phyloP scores from a whole-genome alignment of 2,888 invertebrate species.

The Ophion ellenae region DNA sequence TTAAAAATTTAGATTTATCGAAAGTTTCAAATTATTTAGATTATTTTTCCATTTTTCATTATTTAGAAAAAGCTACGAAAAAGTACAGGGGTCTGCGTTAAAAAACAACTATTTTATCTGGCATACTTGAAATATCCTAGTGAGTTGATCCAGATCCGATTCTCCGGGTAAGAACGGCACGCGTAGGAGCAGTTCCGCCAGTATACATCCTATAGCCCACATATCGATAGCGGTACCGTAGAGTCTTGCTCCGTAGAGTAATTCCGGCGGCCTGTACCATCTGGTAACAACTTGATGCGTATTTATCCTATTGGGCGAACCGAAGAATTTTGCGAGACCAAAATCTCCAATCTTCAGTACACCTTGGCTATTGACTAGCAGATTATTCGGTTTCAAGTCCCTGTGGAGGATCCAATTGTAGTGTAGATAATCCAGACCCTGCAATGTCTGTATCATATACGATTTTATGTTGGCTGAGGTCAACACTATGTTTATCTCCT shows the following conservation, averaged over 20 bases:
- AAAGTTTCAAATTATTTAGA: no score
- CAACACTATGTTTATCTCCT: conserved; percentile 94
- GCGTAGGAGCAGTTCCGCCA: conserved; percentile 96
- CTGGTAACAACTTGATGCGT: conserved; percentile 99
- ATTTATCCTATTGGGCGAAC: conserved; percentile 97
- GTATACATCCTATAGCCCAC: conserved; percentile 99
- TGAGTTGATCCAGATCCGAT: conserved; percentile 97
- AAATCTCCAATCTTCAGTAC: conserved; percentile 99
- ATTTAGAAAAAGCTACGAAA: neutral
- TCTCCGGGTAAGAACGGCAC: conserved; percentile 98
- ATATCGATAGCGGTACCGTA: conserved; percentile 99
- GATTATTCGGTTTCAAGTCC: conserved; percentile 99
- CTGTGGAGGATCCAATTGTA: conserved; percentile 98
- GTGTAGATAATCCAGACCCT: conserved; percentile 97
- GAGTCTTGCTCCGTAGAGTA: conserved; percentile 96
- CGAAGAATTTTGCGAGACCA: conserved; percentile 98
- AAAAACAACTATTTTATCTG: neutral
- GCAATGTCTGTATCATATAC: conserved; percentile 97
- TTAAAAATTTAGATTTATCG: no score
- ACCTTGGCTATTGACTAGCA: conserved; percentile 96
- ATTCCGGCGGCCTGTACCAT: conserved; percentile 97
- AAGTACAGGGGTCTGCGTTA: neutral
- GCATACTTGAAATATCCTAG: conserved; percentile 94
- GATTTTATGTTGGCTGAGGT: conserved; percentile 97
- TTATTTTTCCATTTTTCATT: no score